Conservation (phyloP, 2,888 invertebrate species). For the Lasioglossum zephyrum region DNA sequence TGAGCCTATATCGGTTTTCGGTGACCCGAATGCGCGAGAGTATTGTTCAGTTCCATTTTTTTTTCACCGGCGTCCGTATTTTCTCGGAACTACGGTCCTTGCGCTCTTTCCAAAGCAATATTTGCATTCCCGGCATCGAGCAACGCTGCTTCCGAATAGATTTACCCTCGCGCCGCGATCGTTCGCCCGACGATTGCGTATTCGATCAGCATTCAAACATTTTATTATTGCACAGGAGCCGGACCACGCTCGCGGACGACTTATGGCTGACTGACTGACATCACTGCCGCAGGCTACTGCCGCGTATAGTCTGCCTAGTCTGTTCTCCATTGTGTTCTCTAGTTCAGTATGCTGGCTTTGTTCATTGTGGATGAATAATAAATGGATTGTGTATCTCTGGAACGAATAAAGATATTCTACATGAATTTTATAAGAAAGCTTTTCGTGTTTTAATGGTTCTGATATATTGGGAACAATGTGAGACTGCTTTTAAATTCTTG, state of each 20-base stretch:
- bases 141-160: not conserved
- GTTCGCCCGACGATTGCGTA: not conserved
- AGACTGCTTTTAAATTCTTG: not conserved
- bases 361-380: not conserved
- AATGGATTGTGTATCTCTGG: not conserved
- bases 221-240: not conserved
- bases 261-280: not conserved
- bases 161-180: not conserved
- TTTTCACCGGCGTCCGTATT: not conserved
- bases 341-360: not conserved
- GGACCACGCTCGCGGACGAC: not conserved
- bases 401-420: too few relatives aligned
- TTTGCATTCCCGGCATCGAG: slow-evolving; percentile 23
- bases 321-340: not conserved
- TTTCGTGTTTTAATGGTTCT: not conserved
- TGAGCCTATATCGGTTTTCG: slow-evolving; percentile 47
- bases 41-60: slow-evolving; percentile 33
- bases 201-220: not conserved
- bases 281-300: not conserved
- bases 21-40: slow-evolving; percentile 21
- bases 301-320: not conserved
- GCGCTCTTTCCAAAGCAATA: slow-evolving; percentile 4
- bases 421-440: not conserved
- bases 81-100: not conserved
- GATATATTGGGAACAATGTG: not conserved